Evolutionary conservation across 2,888 invertebrate genomes (phyloP).

Genomic region (Brachypalpus laphriformis): DNA sequence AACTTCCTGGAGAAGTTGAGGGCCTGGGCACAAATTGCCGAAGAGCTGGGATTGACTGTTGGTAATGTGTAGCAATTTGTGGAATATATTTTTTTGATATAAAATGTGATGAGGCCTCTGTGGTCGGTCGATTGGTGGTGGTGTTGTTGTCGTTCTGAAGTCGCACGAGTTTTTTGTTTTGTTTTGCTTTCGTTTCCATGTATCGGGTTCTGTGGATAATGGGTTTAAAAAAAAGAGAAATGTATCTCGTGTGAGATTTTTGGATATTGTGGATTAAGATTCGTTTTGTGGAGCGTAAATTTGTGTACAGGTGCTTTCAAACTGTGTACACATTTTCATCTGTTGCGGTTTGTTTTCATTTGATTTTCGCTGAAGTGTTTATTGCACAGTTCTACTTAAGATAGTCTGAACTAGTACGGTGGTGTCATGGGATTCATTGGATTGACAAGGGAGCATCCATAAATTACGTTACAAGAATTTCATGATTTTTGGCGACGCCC

Average conservation of each 20-base stretch:
- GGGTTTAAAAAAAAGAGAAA: slow-evolving; percentile 2
- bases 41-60: slow-evolving; percentile 81
- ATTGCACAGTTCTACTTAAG: slow-evolving; percentile 28
- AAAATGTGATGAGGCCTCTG: too few relatives aligned
- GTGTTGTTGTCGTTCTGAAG: slow-evolving; percentile 54
- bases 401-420: too few relatives aligned
- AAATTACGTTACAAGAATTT: too few relatives aligned
- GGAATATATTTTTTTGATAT: background rate
- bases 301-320: slow-evolving; percentile 37
- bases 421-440: too few relatives aligned
- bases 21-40: slow-evolving; percentile 81
- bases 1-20: slow-evolving; percentile 81
- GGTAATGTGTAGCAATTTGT: slow-evolving; percentile 76
- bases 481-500: too few relatives aligned
- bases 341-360: slow-evolving; percentile 66
- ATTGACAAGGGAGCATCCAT: too few relatives aligned
- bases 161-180: slow-evolving; percentile 56
- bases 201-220: background rate
- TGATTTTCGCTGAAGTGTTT: background rate
- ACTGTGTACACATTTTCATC: slow-evolving; percentile 43
- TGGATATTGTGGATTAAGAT: slow-evolving; percentile 26
- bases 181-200: slow-evolving; percentile 52
- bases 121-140: background rate
- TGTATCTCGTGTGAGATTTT: background rate
- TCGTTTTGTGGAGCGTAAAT: slow-evolving; percentile 42